These are phyloP conservation scores for Acleris emargana DNA, from an alignment of 2,888 invertebrate species.

Conservation along the genomic window DNA sequence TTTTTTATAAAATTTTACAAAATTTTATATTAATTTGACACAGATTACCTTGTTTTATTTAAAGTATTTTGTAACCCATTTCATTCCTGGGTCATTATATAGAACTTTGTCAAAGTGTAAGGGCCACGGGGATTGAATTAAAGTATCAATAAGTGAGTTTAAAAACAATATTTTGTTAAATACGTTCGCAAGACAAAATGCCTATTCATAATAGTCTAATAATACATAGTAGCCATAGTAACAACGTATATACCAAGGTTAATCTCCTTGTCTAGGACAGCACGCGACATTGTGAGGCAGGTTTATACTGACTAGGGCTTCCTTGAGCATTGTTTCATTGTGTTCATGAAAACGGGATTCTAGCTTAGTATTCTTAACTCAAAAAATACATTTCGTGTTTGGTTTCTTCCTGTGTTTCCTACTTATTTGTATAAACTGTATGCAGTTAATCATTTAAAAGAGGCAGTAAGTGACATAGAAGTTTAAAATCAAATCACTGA, in stretches of 20 bases:
- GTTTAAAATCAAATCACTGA: too few species aligned
- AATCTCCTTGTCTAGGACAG: conserved; percentile 65
- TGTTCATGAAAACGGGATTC: conserved; percentile 8
- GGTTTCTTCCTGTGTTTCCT: too few species aligned
- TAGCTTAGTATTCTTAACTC: neutral
- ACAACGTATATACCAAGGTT: conserved; percentile 55
- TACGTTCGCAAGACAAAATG: too few species aligned
- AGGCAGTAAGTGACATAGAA: too few species aligned
- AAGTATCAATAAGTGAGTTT: too few species aligned
- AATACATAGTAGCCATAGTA: conserved; percentile 35
- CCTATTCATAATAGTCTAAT: neutral
- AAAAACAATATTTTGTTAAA: too few species aligned
- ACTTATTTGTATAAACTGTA: too few species aligned
- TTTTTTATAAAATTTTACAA: too few species aligned
- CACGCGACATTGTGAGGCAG: conserved; percentile 61
- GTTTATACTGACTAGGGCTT: conserved; percentile 57
- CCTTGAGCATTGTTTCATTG: conserved; percentile 44
- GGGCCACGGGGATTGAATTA: too few species aligned
- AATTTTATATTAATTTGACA: conserved; percentile 8
- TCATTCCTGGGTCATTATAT: neutral
- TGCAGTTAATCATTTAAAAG: too few species aligned
- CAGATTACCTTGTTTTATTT: conserved; percentile 3
- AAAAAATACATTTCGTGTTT: too few species aligned
- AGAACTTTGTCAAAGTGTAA: too few species aligned
- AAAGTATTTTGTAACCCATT: neutral